Conservation (phyloP, 1,140 invertebrate species). For the Myzus persicae region DNA sequence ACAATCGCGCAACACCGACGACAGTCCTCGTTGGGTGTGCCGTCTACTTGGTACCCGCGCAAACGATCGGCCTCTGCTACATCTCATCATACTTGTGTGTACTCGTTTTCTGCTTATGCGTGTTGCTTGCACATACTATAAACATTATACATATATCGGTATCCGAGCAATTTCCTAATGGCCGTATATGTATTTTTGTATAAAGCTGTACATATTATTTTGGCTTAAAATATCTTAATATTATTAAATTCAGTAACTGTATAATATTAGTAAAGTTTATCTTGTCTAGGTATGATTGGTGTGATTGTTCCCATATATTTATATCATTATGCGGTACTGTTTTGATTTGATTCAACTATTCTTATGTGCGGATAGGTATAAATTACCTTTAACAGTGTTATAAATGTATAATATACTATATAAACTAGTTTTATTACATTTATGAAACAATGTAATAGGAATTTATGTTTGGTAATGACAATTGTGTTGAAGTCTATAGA, state of each 20-base stretch:
- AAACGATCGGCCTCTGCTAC: conserved; percentile 47
- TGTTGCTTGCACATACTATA: conserved; percentile 24
- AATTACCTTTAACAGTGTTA: neutral
- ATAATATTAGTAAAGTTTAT: too few species aligned
- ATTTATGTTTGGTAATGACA: neutral
- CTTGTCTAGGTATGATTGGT: neutral
- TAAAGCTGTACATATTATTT: neutral
- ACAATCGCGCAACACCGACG: conserved; percentile 60
- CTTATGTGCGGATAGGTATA: neutral
- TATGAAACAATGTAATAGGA: neutral
- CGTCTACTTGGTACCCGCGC: conserved; percentile 68
- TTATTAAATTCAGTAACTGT: neutral
- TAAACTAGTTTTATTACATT: neutral
- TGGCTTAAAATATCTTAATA: neutral
- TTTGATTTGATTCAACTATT: neutral
- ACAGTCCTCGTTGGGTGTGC: conserved; percentile 64
- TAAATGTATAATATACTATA: neutral
- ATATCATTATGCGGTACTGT: neutral
- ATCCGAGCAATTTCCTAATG: too few species aligned
- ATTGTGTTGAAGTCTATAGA: neutral
- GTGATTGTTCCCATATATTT: neutral
- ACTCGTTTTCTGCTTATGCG: conserved; percentile 16
- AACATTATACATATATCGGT: neutral
- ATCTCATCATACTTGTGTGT: conserved; percentile 61
- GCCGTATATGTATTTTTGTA: too few species aligned